phyloP scores from a whole-genome alignment of 2,888 invertebrate genomes.

The Galerucella calmariensis region DNA sequence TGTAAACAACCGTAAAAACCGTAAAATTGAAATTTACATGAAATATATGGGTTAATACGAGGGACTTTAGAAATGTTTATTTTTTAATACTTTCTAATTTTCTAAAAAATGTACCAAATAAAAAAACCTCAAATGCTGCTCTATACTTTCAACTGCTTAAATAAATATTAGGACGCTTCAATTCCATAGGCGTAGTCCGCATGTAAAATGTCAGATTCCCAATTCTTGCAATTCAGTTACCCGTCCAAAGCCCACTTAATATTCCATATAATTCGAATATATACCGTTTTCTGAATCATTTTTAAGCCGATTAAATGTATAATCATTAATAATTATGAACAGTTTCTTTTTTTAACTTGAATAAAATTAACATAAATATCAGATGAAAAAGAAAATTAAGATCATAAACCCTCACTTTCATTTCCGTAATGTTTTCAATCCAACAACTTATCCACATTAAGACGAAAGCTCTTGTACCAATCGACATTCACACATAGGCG shows the following conservation, averaged over 20 bases:
- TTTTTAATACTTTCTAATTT: no score
- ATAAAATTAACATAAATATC: neutral
- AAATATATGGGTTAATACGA: neutral
- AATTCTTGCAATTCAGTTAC: no score
- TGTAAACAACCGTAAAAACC: neutral
- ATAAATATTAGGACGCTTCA: no score
- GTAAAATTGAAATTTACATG: neutral
- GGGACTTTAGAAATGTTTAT: no score
- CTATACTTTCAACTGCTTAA: no score
- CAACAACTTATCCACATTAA: no score
- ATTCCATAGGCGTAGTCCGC: no score
- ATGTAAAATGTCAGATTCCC: no score
- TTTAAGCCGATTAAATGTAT: neutral
- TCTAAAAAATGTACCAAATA: no score
- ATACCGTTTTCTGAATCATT: constrained; percentile 1
- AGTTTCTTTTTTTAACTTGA: neutral
- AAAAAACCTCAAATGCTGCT: no score
- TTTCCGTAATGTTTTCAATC: neutral
- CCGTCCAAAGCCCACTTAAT: neutral
- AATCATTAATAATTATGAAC: constrained; percentile 1
- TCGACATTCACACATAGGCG: neutral
- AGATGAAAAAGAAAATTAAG: neutral
- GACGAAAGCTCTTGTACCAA: neutral
- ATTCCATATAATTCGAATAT: neutral
- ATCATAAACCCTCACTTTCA: neutral